phyloP scores from a whole-genome alignment of 2,797 vertebrate species.

The Delichon dasypus region DNA sequence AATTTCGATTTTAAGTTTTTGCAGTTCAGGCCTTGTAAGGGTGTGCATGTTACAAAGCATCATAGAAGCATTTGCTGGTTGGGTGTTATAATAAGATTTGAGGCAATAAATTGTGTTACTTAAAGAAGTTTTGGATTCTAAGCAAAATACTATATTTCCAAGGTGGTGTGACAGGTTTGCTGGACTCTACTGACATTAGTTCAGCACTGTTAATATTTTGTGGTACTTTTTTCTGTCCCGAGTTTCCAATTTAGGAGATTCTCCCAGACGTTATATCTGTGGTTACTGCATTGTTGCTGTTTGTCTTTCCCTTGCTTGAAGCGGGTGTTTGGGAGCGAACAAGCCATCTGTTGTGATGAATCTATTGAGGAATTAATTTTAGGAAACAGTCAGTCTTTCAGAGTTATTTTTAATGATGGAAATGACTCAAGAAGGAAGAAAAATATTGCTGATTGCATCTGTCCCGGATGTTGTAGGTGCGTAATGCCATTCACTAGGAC shows the following conservation, averaged over 20 bases:
- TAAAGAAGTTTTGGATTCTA: neutral
- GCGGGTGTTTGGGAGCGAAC: neutral
- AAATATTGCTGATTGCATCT: neutral
- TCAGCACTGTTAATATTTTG: neutral
- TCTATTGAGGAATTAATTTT: constrained; percentile 6
- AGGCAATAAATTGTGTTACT: neutral
- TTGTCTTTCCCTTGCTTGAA: neutral
- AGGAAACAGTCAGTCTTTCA: neutral
- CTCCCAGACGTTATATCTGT: fast-evolving
- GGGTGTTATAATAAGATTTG: neutral
- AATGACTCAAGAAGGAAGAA: neutral
- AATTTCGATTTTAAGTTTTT: neutral
- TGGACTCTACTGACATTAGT: neutral
- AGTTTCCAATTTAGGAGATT: neutral
- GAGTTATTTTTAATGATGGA: neutral
- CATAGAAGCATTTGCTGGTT: neutral
- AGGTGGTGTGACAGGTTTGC: neutral
- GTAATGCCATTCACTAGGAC: neutral
- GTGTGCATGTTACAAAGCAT: neutral
- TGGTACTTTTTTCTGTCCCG: neutral
- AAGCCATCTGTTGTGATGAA: neutral
- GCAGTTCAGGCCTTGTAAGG: neutral
- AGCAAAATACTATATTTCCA: neutral
- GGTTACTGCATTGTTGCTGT: neutral
- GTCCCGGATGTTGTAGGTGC: neutral